Base-by-base conservation (phyloP, 1,140 invertebrate genomes). In the Chionoecetes opilio region DNA sequence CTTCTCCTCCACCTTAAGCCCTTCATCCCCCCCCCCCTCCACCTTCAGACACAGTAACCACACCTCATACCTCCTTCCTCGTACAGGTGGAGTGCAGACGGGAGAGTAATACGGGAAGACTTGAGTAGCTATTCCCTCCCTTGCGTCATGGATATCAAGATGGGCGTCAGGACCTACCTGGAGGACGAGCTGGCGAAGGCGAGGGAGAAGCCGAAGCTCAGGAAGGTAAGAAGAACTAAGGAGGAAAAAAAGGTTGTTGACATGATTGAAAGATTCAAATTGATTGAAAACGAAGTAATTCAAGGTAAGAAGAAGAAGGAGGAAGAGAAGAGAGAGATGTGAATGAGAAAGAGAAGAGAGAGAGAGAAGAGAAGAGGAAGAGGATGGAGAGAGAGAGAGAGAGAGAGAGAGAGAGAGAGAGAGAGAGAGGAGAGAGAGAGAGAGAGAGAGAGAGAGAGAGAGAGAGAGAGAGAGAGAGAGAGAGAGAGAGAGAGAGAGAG, bases 71-170 rank as follows among this genome's bases (percentile, higher is more conserved):
- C 53, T 75, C 53, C 53, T 21, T n/a, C 63, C 21, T 21, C 11
- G 0, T 26, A 9, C 82, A 96, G 96, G 93, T 96, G 93, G 96
- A 96, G 95, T 17, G 75, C 95, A 6, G 96, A 96, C 34, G 93
- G 93, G 95, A 82, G 96, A 96, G 82, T 94, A 96, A 88, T 96
- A 96, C 97, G 97, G 53, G 98, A 99, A 98, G 99, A 99, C 97
- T 97, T 99, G 31, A 98, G 98, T 90, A 98, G 99, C 96, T 99
- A 99, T 97, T 98, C 98, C 95, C 98, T 98, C 89, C 99, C 99
- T 0, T 99, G 98, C 96, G 99, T 99, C 0, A 99, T 99, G 99
- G 99, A 99, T 97, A 99, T 99, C 97, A 99, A 99, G 97, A 98
- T 99, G 96, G 99, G 99, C 37, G 98, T 99, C 1, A 97, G 99